These are phyloP conservation scores for Eurypyga helias DNA, from an alignment of 2,113 vertebrate species.

Conservation along the genomic window DNA sequence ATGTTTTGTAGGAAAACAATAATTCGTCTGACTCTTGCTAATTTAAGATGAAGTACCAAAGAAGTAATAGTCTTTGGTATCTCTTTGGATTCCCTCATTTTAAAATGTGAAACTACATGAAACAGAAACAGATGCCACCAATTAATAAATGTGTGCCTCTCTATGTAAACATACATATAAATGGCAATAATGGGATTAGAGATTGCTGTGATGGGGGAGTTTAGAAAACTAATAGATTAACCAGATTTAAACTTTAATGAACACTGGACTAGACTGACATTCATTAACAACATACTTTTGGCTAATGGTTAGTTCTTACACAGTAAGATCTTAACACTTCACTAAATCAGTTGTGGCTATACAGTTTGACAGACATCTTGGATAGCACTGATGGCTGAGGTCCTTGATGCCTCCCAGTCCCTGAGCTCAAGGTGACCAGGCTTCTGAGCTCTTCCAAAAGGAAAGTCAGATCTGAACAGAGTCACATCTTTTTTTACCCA, in stretches of 20 bases:
- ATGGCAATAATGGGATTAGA: background rate
- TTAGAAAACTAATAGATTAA: background rate
- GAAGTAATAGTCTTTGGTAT: background rate
- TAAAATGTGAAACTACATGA: background rate
- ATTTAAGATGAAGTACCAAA: background rate
- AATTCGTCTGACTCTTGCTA: background rate
- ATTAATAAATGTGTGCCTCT: background rate
- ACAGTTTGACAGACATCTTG: background rate
- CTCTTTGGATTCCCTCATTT: background rate
- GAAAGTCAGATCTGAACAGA: background rate
- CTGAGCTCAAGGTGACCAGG: background rate
- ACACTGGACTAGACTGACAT: background rate
- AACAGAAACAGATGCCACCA: background rate
- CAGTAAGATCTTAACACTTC: background rate
- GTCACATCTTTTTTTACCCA: background rate
- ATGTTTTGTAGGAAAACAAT: background rate
- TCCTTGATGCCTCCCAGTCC: background rate
- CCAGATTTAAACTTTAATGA: background rate
- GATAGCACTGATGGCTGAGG: background rate
- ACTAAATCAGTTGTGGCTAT: background rate
- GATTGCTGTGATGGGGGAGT: background rate
- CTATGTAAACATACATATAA: background rate
- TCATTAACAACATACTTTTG: background rate
- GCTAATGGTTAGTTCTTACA: background rate
- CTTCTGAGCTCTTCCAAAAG: background rate